A percentile compares a stretch with the other conserved stretches of the same genome.
These are phyloP conservation scores for Mythimna vitellina DNA, from an alignment of 2,888 invertebrate species.

Conservation along the genomic window DNA sequence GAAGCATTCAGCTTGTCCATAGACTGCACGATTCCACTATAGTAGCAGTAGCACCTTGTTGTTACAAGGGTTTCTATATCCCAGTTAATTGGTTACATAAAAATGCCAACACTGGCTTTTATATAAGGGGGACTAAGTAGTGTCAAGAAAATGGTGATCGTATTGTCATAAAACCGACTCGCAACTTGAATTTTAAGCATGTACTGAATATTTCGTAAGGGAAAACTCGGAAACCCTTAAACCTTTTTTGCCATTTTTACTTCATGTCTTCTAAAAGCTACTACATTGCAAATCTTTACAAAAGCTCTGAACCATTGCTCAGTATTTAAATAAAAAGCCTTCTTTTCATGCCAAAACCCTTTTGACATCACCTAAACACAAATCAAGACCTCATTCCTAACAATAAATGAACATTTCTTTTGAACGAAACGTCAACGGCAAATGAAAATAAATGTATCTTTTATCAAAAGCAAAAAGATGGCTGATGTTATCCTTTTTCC, in stretches of 20 bases:
- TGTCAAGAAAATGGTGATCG: no score
- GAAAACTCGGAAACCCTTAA: neutral
- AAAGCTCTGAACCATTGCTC: neutral
- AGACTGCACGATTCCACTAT: no score
- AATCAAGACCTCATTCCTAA: conserved; percentile 26
- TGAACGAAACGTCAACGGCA: conserved; percentile 33
- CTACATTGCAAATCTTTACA: neutral
- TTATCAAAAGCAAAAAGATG: conserved; percentile 42
- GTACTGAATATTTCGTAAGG: neutral
- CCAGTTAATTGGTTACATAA: no score
- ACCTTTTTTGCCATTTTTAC: neutral
- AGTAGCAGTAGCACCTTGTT: no score
- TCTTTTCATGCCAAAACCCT: conserved; percentile 5
- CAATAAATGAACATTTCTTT: conserved; percentile 46
- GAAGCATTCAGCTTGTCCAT: no score
- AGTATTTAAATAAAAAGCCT: conserved; percentile 6
- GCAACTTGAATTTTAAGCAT: no score
- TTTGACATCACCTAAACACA: conserved; percentile 17
- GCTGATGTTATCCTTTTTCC: conserved; percentile 45
- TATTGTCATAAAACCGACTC: no score
- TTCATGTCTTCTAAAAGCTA: neutral
- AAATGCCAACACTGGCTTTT: no score
- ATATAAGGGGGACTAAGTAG: no score
- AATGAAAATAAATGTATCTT: conserved; percentile 55
- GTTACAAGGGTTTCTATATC: no score